Evolutionary conservation across 2,888 invertebrate genomes (phyloP).

Genomic region (Osmoderma eremita): DNA sequence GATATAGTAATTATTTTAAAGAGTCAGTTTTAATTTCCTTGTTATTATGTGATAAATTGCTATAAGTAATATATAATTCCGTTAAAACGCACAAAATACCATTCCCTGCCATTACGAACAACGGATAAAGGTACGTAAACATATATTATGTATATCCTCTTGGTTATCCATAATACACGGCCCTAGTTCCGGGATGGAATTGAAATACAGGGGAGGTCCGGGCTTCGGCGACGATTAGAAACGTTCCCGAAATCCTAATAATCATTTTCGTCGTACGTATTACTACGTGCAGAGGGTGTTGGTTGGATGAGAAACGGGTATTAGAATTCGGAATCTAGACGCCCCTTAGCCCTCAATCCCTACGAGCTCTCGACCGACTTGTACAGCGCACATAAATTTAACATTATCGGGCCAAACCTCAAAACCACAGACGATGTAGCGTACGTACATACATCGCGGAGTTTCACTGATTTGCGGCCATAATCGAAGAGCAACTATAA

Average conservation of each 20-base stretch:
- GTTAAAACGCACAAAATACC: background rate
- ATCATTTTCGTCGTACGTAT: conserved; percentile 34
- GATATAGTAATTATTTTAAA: too few relatives aligned
- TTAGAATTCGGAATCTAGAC: conserved; percentile 29
- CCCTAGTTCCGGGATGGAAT: conserved; percentile 26
- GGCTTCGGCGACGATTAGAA: conserved; percentile 22
- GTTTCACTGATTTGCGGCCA: conserved; percentile 50
- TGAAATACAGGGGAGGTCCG: conserved; percentile 23
- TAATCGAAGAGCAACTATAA: conserved; percentile 48
- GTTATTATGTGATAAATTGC: too few relatives aligned
- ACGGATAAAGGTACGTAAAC: background rate
- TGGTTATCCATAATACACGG: conserved; percentile 27
- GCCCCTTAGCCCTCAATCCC: conserved; percentile 1
- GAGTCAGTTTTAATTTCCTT: too few relatives aligned
- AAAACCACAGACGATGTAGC: conserved; percentile 41
- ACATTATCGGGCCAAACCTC: conserved; percentile 42
- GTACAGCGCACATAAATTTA: conserved; percentile 39
- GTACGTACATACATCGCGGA: conserved; percentile 36
- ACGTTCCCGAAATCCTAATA: conserved; percentile 31
- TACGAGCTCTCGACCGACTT: conserved; percentile 7
- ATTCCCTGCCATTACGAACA: conserved; percentile 1
- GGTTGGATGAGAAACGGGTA: conserved; percentile 35
- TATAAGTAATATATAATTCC: too few relatives aligned
- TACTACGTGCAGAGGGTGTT: conserved; percentile 31
- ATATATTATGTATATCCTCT: background rate